Evolutionary conservation across 23 tunicate genomes (phyloP).

Genomic region (Halocynthia aurantium): DNA sequence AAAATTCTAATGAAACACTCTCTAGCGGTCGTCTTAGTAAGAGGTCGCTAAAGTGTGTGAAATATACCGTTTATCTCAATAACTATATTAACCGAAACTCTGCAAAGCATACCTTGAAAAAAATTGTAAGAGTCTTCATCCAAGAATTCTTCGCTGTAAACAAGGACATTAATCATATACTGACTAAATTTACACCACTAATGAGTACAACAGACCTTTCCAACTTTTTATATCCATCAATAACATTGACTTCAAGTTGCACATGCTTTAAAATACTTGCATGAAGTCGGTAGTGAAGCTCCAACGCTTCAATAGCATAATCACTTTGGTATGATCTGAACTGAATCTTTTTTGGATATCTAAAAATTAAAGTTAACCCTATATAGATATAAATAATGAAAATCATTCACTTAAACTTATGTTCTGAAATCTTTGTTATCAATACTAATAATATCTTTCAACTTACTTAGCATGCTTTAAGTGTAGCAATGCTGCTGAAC

Average conservation of each 20-base stretch:
- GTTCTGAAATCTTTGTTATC: not conserved
- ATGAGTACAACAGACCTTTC: not conserved
- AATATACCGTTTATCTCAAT: not conserved
- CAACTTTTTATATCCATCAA: conserved; percentile 12
- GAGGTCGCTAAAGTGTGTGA: not conserved
- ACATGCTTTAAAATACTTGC: conserved; percentile 56
- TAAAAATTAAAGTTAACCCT: conserved; percentile 3
- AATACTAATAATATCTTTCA: not conserved
- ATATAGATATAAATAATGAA: not conserved
- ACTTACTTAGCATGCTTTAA: conserved; percentile 56
- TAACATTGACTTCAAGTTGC: conserved; percentile 9
- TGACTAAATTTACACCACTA: not conserved
- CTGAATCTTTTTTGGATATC: conserved; percentile 94
- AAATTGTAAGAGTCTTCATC: too few relatives aligned
- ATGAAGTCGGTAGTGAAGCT: conserved; percentile 79
- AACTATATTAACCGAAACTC: not conserved
- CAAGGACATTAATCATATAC: not conserved
- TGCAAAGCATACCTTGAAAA: too few relatives aligned
- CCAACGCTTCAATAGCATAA: conserved; percentile 74
- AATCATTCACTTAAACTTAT: not conserved
- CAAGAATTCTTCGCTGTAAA: not conserved
- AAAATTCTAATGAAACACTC: too few relatives aligned
- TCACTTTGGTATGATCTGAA: conserved; percentile 53
- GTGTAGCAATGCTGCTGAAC: conserved; percentile 60
- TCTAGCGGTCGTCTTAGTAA: too few relatives aligned